Evolutionary conservation across 1,140 invertebrate species (phyloP).

Genomic region (Hycleus phaleratus): DNA sequence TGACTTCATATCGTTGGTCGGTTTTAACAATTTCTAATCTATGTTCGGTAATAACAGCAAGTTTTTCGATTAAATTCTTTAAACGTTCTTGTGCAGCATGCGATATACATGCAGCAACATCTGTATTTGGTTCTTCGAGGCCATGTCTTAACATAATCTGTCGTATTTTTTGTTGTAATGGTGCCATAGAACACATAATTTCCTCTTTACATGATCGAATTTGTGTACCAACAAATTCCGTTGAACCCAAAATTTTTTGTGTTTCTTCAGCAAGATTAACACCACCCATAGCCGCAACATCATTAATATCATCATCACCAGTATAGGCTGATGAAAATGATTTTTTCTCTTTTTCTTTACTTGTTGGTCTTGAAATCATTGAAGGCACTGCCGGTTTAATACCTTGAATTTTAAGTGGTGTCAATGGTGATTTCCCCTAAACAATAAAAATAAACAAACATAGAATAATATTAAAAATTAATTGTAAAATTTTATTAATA

Average conservation of each 20-base stretch:
- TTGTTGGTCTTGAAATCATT: slow-evolving; percentile 36
- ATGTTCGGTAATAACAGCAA: slow-evolving; percentile 91
- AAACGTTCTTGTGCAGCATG: slow-evolving; percentile 93
- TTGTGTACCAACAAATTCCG: slow-evolving; percentile 92
- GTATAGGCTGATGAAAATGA: slow-evolving; percentile 46
- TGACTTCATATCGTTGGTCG: slow-evolving; percentile 80
- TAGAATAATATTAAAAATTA: too few species aligned
- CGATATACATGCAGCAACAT: slow-evolving; percentile 85
- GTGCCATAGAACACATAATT: slow-evolving; percentile 70
- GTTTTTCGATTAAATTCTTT: slow-evolving; percentile 86
- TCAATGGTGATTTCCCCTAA: slow-evolving; percentile 12
- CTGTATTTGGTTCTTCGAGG: slow-evolving; percentile 77
- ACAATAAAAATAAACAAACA: too few species aligned
- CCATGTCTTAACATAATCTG: slow-evolving; percentile 66
- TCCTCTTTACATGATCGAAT: slow-evolving; percentile 95
- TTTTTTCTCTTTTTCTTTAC: slow-evolving; percentile 60
- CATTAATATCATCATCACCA: slow-evolving; percentile 93
- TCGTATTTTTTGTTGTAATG: slow-evolving; percentile 71
- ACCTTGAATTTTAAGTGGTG: slow-evolving; percentile 30
- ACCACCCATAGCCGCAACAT: slow-evolving; percentile 98
- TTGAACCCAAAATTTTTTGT: slow-evolving; percentile 88
- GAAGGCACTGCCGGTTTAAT: slow-evolving; percentile 39
- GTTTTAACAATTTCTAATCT: slow-evolving; percentile 84
- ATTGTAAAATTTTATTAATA: too few species aligned
- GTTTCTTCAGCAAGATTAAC: slow-evolving; percentile 97